phyloP scores from a whole-genome alignment of 2,888 invertebrate species.

The Plagodis dolabraria region DNA sequence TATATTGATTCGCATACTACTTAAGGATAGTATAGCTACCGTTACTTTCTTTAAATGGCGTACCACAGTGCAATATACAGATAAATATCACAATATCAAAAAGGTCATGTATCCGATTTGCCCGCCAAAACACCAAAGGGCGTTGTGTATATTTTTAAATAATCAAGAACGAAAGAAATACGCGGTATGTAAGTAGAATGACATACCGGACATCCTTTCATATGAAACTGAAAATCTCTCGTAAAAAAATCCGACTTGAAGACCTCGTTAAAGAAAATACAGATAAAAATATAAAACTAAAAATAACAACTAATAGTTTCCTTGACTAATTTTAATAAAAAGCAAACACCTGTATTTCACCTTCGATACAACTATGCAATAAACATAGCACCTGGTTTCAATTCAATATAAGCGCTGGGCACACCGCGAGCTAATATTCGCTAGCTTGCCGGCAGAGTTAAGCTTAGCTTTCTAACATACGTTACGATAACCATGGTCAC shows the following conservation, averaged over 20 bases:
- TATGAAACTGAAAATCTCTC: not conserved
- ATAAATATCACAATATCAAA: no score
- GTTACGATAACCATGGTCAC: no score
- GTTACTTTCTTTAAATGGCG: no score
- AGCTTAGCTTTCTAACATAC: no score
- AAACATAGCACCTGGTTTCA: not conserved
- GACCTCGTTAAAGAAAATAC: not conserved
- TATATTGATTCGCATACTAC: no score
- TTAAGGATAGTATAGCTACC: no score
- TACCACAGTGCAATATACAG: no score
- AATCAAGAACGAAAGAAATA: not conserved
- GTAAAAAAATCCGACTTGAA: not conserved
- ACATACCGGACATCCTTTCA: not conserved
- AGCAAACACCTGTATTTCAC: conserved; percentile 2
- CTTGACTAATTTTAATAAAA: conserved; percentile 10
- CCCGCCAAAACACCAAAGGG: no score
- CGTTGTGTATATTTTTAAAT: no score
- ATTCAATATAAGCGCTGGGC: not conserved
- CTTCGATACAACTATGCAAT: conserved; percentile 2
- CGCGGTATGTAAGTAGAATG: not conserved
- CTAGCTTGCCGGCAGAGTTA: no score
- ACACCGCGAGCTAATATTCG: no score
- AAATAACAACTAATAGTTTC: not conserved
- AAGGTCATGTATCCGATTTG: no score
- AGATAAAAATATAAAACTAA: not conserved